A percentile compares a stretch with the other conserved stretches of the same genome.
Evolutionary conservation across 2,797 vertebrate species (phyloP).

Genomic region (Melanotaenia parkinsoni): DNA sequence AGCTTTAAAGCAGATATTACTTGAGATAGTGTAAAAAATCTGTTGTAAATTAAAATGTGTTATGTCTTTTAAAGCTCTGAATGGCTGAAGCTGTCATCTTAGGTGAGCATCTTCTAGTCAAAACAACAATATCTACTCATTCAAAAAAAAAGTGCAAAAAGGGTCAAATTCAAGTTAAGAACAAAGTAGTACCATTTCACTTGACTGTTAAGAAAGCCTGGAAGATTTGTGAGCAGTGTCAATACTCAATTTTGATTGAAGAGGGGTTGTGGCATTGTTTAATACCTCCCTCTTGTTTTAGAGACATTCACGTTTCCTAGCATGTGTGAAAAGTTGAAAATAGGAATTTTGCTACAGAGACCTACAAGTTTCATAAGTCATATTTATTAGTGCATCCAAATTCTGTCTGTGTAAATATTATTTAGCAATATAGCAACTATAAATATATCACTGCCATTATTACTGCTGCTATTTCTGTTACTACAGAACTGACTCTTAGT

Average conservation of each 20-base stretch:
- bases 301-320: too few species aligned
- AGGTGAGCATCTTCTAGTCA: neutral
- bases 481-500: slow-evolving; percentile 29
- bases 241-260: neutral
- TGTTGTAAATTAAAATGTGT: neutral
- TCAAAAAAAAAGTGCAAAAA: neutral
- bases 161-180: neutral
- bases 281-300: neutral
- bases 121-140: neutral
- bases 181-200: neutral
- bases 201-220: neutral
- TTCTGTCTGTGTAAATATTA: neutral
- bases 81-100: neutral
- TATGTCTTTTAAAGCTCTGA: neutral
- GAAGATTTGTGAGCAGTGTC: neutral
- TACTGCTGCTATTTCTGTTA: neutral
- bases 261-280: neutral
- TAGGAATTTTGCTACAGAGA: too few species aligned
- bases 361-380: too few species aligned
- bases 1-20: neutral
- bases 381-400: neutral
- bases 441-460: neutral
- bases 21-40: neutral
- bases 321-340: too few species aligned
- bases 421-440: neutral